These are phyloP conservation scores for Ostrea denselamellosa DNA, from an alignment of 1,140 invertebrate genomes.

Conservation along the genomic window DNA sequence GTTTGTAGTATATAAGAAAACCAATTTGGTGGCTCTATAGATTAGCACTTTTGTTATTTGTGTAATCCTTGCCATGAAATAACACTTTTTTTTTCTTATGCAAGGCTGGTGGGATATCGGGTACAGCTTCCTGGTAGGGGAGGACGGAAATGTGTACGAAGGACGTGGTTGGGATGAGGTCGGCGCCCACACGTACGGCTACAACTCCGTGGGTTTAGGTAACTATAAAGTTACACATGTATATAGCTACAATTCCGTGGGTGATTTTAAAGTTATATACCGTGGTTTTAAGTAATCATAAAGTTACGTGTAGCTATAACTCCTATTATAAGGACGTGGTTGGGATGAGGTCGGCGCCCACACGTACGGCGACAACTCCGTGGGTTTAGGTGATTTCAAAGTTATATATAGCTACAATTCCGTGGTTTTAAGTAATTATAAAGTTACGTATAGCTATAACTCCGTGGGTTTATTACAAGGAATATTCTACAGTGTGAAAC, in stretches of 20 bases:
- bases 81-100: no score
- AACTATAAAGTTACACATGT: constrained; percentile 67
- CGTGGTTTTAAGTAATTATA: no score
- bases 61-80: no score
- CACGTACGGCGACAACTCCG: constrained; percentile 83
- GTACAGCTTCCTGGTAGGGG: constrained; percentile 88
- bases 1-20: no score
- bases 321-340: constrained; percentile 86
- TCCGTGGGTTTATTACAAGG: constrained; percentile 83
- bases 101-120: constrained; percentile 81
- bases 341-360: constrained; percentile 81
- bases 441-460: constrained; percentile 86
- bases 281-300: constrained; percentile 82
- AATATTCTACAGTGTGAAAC: no score
- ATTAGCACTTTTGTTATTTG: no score
- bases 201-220: constrained; percentile 85
- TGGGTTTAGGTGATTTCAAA: constrained; percentile 81
- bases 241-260: no score
- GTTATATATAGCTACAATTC: no score
- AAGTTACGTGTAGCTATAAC: no score
- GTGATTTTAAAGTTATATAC: constrained; percentile 84
- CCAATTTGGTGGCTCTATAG: no score
- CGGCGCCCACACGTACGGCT: constrained; percentile 85
- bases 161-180: constrained; percentile 85
- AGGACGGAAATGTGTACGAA: constrained; percentile 87